These are phyloP conservation scores for Carapus acus DNA, from an alignment of 2,797 vertebrate genomes.

Conservation along the genomic window DNA sequence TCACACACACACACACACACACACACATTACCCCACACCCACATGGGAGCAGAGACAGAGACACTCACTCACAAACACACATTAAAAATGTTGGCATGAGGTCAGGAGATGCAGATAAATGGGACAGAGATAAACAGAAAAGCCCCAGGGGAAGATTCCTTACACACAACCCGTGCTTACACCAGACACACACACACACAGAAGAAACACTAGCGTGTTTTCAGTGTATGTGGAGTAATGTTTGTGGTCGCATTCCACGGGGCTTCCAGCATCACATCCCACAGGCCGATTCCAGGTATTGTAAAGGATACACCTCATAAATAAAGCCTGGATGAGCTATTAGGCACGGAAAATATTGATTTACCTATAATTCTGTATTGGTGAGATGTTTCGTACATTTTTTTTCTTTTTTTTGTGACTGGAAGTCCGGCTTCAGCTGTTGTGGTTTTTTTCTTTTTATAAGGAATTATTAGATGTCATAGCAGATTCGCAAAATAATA, in stretches of 20 bases:
- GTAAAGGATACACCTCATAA: too few relatives aligned
- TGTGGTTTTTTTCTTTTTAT: not conserved
- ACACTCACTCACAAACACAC: constrained; percentile 5
- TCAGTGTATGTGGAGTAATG: constrained; percentile 21
- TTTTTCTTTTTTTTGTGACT: too few relatives aligned
- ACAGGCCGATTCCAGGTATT: too few relatives aligned
- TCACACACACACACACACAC: constrained; percentile 7
- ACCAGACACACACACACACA: constrained; percentile 10
- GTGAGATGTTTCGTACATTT: too few relatives aligned
- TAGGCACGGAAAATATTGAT: too few relatives aligned
- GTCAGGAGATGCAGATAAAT: constrained; percentile 16
- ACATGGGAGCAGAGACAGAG: not conserved
- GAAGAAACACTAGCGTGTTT: constrained; percentile 28
- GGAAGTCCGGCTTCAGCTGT: not conserved
- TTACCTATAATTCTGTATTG: too few relatives aligned
- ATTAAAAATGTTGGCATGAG: constrained; percentile 1
- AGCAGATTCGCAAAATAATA: constrained; percentile 6
- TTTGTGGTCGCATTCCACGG: constrained; percentile 10
- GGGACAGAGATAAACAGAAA: constrained; percentile 16
- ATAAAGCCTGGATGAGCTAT: too few relatives aligned
- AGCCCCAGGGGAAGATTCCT: constrained; percentile 9
- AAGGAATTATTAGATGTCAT: constrained; percentile 18
- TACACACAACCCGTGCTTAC: not conserved
- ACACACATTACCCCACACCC: constrained; percentile 1
- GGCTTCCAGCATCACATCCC: constrained; percentile 7